Evolutionary conservation across 2,888 invertebrate species (phyloP).

Genomic region (Hybos culiciformis): DNA sequence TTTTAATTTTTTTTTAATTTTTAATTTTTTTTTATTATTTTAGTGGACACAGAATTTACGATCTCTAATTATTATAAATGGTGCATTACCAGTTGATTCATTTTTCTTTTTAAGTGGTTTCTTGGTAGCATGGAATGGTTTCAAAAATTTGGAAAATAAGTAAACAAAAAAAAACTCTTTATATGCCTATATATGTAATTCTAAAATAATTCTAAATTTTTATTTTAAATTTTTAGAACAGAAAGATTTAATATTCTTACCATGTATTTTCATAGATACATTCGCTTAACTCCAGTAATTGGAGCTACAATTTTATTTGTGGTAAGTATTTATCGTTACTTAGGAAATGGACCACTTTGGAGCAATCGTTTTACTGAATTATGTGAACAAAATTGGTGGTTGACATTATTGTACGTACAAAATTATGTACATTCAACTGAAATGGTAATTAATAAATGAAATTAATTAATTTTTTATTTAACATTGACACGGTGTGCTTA

Average conservation of each 20-base stretch:
- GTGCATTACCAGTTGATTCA: slow-evolving; percentile 40
- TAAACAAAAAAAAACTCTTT: not conserved
- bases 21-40: not conserved
- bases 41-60: slow-evolving; percentile 9
- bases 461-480: no score
- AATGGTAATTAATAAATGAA: slow-evolving; percentile 16
- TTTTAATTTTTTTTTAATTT: not conserved
- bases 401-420: slow-evolving; percentile 26
- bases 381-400: slow-evolving; percentile 29
- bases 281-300: slow-evolving; percentile 37
- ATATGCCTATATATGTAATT: not conserved
- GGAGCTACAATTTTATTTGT: slow-evolving; percentile 32
- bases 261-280: slow-evolving; percentile 18
- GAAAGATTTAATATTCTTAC: slow-evolving; percentile 13
- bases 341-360: slow-evolving; percentile 37
- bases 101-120: slow-evolving; percentile 44
- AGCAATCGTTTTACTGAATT: not conserved
- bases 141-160: slow-evolving; percentile 15
- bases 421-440: slow-evolving; percentile 21
- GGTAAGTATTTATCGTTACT: slow-evolving; percentile 30
- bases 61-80: slow-evolving; percentile 20
- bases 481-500: no score
- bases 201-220: not conserved
- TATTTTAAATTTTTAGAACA: slow-evolving; percentile 5
- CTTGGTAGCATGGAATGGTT: slow-evolving; percentile 27